Evolutionary conservation across 2,888 invertebrate species (phyloP).

Genomic region (Stegophylla sp.): DNA sequence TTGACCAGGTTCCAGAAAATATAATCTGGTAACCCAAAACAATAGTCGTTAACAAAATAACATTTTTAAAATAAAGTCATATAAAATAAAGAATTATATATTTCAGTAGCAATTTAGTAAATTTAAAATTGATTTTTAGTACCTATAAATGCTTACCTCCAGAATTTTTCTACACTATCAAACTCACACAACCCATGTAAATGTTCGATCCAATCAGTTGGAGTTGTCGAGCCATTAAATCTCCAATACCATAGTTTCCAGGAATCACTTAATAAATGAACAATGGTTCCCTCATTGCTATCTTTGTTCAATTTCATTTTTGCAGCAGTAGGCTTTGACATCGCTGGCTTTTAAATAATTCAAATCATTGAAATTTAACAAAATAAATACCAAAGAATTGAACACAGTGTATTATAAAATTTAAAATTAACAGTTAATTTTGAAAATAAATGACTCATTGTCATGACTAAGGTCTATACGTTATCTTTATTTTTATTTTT

Average conservation of each 20-base stretch:
- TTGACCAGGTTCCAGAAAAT: too few species aligned
- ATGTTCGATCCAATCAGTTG: conserved; percentile 86
- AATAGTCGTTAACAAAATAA: background rate
- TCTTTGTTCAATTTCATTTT: background rate
- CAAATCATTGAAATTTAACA: background rate
- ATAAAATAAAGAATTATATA: background rate
- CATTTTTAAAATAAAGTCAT: background rate
- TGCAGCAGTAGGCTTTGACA: background rate
- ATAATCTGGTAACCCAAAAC: too few species aligned
- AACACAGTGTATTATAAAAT: too few species aligned
- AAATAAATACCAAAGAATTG: background rate
- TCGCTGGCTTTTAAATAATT: too few species aligned
- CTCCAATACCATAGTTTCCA: conserved; percentile 99
- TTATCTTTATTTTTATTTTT: too few species aligned
- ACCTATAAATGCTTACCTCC: conserved; percentile 75
- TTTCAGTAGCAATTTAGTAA: background rate
- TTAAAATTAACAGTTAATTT: background rate
- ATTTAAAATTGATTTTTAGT: background rate
- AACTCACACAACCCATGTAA: conserved; percentile 92
- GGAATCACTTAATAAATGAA: conserved; percentile 88
- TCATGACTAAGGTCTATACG: too few species aligned
- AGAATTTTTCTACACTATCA: conserved; percentile 97
- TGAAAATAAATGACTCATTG: too few species aligned
- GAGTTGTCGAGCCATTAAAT: conserved; percentile 69
- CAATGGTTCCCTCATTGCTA: background rate